phyloP scores from a whole-genome alignment of 2,888 invertebrate genomes.

The Mesorhabditis belari region DNA sequence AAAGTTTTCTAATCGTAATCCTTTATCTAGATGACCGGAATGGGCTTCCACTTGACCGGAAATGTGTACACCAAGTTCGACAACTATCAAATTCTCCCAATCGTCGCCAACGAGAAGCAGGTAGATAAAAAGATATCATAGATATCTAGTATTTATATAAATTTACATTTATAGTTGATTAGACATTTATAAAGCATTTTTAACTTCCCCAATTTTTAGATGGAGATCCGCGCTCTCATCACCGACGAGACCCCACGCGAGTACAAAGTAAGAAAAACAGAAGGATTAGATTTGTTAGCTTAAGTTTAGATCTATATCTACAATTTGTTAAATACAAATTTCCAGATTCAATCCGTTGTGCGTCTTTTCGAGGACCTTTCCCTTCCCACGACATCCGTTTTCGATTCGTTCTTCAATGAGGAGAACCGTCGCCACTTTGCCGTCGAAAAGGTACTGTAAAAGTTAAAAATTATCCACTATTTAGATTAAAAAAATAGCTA shows the following conservation, averaged over 20 bases:
- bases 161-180: no score
- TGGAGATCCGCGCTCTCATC: neutral
- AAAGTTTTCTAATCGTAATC: neutral
- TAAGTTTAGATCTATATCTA: no score
- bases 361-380: constrained; percentile 13
- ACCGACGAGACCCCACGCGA: constrained; percentile 1
- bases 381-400: neutral
- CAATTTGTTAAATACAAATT: no score
- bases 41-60: neutral
- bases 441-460: neutral
- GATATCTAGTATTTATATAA: no score
- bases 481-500: no score
- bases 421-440: neutral
- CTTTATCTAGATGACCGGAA: neutral
- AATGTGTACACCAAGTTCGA: neutral
- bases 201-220: no score
- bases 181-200: neutral
- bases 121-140: no score
- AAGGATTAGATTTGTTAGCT: no score
- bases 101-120: neutral
- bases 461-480: no score
- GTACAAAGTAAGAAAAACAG: no score
- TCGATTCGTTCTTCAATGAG: constrained; percentile 9
- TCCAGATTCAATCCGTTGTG: constrained; percentile 8
- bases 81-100: neutral